Evolutionary conservation across 2,113 vertebrate species (phyloP), one percentile per base, ranked within the genome.

Genomic region (Sinocyclocheilus rhinocerous): DNA sequence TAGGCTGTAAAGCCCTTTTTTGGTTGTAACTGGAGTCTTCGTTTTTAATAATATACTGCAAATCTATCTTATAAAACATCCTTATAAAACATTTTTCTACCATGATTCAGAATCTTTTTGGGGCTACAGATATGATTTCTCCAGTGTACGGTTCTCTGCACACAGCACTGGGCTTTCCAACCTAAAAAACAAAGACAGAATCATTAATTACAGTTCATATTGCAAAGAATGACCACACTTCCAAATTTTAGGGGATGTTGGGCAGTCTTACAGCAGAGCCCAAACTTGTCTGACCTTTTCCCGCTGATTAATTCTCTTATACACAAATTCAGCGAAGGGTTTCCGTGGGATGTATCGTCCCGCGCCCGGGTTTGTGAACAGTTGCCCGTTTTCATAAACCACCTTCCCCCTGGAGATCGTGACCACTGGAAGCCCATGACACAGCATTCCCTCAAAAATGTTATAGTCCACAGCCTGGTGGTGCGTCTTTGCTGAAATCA

Each of bases 401-500:
- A 99, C 97, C 90, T 93, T 96, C 84, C 98, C 98, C 91, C 96
- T 93, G 85, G 96, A 97, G 91, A 99, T 94, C 42, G 98, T 99
- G 9, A 93, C 91, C 52, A 97, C 86, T 0, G 98, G 94, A 61
- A 98, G 96, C 4, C 98, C 98, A 0, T 99, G 98, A 89, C 98
- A 99, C 88, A 96, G 93, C 97, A 99, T 98, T 83, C 98, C 98
- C 94, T 99, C 98, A 85, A 99, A 99, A 93, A 99, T 98, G 94
- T 99, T 99, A 93, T 97, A 97, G 91, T 99, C 94, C 82, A 97
- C 97, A 33, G 97, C 97, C 89, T 99, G 98, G 90, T 99, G 97
- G 91, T 99, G 98, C 1, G 97, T 98, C 91, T 96, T 95, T 57
- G 96, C 97, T 45, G 98, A 99, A 92, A 99, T 99, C 11, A 90